Percentiles rank a stretch among this genome's conserved stretches.
phyloP scores from a whole-genome alignment of 2,888 invertebrate species.

The Kuschelorhynchus macadamiae region DNA sequence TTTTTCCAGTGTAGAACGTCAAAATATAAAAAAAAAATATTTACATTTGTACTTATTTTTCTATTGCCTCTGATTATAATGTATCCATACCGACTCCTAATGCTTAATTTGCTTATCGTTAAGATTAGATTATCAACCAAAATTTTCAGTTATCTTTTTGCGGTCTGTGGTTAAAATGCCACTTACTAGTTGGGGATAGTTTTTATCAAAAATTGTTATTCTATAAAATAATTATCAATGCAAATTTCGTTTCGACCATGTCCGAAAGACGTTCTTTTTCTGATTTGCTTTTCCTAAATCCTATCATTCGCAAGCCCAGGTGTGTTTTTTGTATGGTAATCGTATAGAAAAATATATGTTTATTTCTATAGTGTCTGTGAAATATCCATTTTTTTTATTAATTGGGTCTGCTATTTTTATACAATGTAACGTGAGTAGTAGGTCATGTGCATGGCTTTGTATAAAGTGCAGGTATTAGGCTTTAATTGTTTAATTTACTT shows the following conservation, averaged over 20 bases:
- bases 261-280: slow-evolving; percentile 17
- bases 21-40: too few relatives aligned
- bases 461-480: too few relatives aligned
- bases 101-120: slow-evolving; percentile 37
- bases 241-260: neutral
- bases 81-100: too few relatives aligned
- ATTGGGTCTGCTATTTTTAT: too few relatives aligned
- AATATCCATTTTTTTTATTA: too few relatives aligned
- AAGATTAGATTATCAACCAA: slow-evolving; percentile 46
- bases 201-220: slow-evolving; percentile 1
- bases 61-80: too few relatives aligned
- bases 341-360: neutral
- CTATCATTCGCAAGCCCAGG: slow-evolving; percentile 10
- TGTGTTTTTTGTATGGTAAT: slow-evolving; percentile 16
- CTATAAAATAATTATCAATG: neutral
- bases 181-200: slow-evolving; percentile 5
- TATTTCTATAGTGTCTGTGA: neutral
- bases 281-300: slow-evolving; percentile 1
- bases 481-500: too few relatives aligned
- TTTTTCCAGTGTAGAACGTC: too few relatives aligned
- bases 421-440: too few relatives aligned
- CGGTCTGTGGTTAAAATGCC: neutral
- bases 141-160: slow-evolving; percentile 10
- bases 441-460: too few relatives aligned
- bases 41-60: too few relatives aligned